Conservation (phyloP, 2,113 vertebrate genomes). For the Diphyllodes magnificus region DNA sequence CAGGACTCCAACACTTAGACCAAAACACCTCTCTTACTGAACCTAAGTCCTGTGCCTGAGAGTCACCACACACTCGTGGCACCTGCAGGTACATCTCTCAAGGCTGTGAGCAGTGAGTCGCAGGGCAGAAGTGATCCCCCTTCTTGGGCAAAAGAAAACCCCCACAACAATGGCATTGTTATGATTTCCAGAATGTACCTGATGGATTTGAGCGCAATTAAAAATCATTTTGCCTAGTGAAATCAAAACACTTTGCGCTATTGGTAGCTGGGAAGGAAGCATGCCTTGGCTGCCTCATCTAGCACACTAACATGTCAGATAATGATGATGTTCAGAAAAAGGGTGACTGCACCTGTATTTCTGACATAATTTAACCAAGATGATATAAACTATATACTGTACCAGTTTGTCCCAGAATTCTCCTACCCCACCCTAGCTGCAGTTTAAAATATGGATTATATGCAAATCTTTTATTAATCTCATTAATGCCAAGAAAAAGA, state of each 20-base stretch:
- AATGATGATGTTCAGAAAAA: not conserved
- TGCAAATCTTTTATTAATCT: not conserved
- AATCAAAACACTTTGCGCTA: not conserved
- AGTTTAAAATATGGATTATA: not conserved
- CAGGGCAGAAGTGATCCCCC: not conserved
- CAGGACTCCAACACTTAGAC: not conserved
- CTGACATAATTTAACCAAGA: not conserved
- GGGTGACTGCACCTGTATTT: not conserved
- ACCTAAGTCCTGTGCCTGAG: not conserved
- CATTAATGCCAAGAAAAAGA: not conserved
- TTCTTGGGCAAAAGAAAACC: not conserved
- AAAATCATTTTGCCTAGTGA: not conserved
- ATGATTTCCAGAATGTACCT: not conserved
- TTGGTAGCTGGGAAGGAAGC: not conserved
- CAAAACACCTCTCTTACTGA: not conserved
- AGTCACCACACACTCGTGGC: fast-evolving
- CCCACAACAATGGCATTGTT: not conserved
- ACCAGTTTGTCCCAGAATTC: not conserved
- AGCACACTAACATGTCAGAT: not conserved
- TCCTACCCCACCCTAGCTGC: fast-evolving
- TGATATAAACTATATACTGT: not conserved
- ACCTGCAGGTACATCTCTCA: not conserved
- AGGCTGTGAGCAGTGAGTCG: not conserved
- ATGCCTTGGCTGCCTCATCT: not conserved
- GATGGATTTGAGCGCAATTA: not conserved